phyloP scores from a whole-genome alignment of 2,888 invertebrate species.

The Sesia bembeciformis region DNA sequence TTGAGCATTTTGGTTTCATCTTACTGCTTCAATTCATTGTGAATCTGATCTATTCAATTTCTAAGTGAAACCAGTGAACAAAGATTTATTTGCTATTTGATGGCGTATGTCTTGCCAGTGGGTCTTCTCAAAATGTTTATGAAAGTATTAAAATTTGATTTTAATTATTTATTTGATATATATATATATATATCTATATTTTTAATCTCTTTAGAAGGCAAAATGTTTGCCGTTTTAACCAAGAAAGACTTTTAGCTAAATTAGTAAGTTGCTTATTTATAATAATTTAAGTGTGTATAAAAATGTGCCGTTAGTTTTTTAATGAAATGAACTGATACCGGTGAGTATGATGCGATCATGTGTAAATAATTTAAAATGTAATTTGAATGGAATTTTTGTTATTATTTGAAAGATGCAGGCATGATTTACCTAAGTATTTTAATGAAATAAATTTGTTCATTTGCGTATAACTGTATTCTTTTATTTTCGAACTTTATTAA shows the following conservation, averaged over 20 bases:
- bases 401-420: slow-evolving; percentile 1
- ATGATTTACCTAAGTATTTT: background rate
- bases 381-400: background rate
- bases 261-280: slow-evolving; percentile 59
- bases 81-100: background rate
- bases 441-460: background rate
- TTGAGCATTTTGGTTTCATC: background rate
- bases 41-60: background rate
- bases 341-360: slow-evolving; percentile 16
- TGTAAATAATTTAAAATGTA: slow-evolving; percentile 24
- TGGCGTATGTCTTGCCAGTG: background rate
- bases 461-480: background rate
- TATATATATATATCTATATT: slow-evolving; percentile 10
- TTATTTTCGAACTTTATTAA: background rate
- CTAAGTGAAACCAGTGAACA: background rate
- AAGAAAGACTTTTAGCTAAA: slow-evolving; percentile 63
- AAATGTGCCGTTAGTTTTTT: slow-evolving; percentile 51
- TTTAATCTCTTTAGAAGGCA: slow-evolving; percentile 6
- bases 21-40: background rate
- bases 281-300: slow-evolving; percentile 19
- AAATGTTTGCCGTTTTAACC: slow-evolving; percentile 22
- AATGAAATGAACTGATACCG: slow-evolving; percentile 51
- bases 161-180: background rate
- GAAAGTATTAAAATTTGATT: background rate
- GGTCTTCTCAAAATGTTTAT: background rate